Evolutionary conservation across 2,113 vertebrate genomes (phyloP), one percentile per base, ranked within the genome.

Genomic region (Nymphicus hollandicus): DNA sequence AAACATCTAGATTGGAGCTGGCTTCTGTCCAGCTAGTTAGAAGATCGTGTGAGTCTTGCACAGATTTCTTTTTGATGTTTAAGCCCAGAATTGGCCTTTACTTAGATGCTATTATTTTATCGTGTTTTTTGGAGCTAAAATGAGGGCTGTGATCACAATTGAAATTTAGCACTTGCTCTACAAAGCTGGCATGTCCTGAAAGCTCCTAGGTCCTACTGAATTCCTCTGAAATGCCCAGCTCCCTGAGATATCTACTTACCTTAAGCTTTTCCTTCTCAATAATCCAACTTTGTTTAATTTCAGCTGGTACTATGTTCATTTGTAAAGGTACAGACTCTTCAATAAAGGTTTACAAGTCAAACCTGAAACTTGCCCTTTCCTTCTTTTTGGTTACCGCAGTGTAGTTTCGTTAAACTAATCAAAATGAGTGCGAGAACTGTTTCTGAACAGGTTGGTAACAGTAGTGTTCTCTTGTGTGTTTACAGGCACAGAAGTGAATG

Each of bases 401-500:
- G 43, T 41, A n/a, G 50, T 84, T 80, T 58, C 58, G 49, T 74
- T 83, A 33, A 87, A 43, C 37, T 39, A 20, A 44, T 39, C 14
- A 69, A 56, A 82, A 33, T 6, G 11, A 43, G 28, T 12, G 13
- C 39, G 14, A 17, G 31, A 64, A 33, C 56, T 44, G 3, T 43
- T 65, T 52, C 53, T 81, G 31, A 60, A 29, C 7, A 65, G 43
- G 52, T 63, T 79, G 31, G 37, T 92, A 69, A 73, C 78, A 70
- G 39, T 74, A 16, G 3, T 83, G 9, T 91, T 93, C 79, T 50
- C 60, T 94, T 93, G 4, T 96, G 53, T 92, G 65, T 97, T 94
- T 84, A 22, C 74, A 99, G 99, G 98, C 87, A 98, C 97, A 46
- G 99, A 99, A 39, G 97, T 98, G 66, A 99, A 99, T 53, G 98